Percentiles rank a stretch among this genome's conserved stretches.
Evolutionary conservation across 2,888 invertebrate species (phyloP).

Genomic region (Drosophila nr. perissopoda): DNA sequence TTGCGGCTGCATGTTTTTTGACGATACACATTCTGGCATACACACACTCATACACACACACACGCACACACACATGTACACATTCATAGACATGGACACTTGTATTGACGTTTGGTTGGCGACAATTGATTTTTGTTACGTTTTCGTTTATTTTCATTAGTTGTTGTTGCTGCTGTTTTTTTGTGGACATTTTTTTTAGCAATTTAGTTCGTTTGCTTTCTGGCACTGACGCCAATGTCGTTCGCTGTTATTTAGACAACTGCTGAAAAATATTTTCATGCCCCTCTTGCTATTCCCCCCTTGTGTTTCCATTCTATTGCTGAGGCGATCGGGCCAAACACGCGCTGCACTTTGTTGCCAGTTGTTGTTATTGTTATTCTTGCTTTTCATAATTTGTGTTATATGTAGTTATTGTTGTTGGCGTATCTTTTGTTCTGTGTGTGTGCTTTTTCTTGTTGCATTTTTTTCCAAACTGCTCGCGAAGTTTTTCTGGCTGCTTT

Average conservation of each 20-base stretch:
- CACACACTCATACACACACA: conserved; percentile 20
- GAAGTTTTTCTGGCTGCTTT: conserved; percentile 67
- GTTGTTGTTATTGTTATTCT: conserved; percentile 23
- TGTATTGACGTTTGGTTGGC: conserved; percentile 80
- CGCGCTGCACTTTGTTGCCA: conserved; percentile 68
- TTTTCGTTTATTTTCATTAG: conserved; percentile 79
- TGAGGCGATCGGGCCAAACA: conserved; percentile 65
- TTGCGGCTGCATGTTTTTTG: conserved; percentile 74
- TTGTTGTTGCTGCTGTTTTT: conserved; percentile 42
- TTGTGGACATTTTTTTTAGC: conserved; percentile 69
- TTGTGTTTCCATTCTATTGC: conserved; percentile 26
- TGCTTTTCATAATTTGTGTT: conserved; percentile 57
- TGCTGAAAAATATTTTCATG: conserved; percentile 74
- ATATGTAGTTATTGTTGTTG: conserved; percentile 21
- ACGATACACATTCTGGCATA: conserved; percentile 56
- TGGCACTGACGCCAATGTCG: conserved; percentile 58
- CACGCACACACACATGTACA: conserved; percentile 5
- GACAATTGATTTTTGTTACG: conserved; percentile 81
- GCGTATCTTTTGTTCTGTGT: conserved; percentile 17
- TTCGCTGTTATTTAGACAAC: conserved; percentile 77
- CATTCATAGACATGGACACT: conserved; percentile 53
- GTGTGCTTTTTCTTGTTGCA: conserved; percentile 30
- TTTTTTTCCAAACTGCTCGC: conserved; percentile 56
- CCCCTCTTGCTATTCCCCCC: conserved; percentile 20
- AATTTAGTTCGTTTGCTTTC: conserved; percentile 81